These are phyloP conservation scores for Caerostris darwini DNA, from an alignment of 1,140 invertebrate genomes.

Conservation along the genomic window DNA sequence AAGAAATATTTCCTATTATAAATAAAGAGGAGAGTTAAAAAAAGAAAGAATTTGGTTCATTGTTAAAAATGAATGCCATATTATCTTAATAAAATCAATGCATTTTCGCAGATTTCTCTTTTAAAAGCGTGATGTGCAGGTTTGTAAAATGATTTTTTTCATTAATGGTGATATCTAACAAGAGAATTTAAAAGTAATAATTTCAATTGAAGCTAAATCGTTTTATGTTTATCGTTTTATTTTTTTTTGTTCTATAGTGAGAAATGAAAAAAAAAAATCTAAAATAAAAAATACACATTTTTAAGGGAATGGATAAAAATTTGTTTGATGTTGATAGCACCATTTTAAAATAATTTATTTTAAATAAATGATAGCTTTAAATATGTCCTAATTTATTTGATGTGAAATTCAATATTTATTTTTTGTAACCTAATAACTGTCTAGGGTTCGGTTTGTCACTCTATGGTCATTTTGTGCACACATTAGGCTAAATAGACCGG, in stretches of 20 bases:
- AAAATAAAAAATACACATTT: neutral
- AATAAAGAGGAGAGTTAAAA: neutral
- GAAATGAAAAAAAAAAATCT: neutral
- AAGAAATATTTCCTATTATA: neutral
- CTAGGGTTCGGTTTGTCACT: too few relatives aligned
- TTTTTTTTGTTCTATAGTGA: neutral
- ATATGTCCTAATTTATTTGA: too few relatives aligned
- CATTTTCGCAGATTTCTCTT: neutral
- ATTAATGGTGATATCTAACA: neutral
- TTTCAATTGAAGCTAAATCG: neutral
- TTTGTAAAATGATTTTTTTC: neutral
- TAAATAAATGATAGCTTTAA: too few relatives aligned
- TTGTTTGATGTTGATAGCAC: too few relatives aligned
- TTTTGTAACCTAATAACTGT: too few relatives aligned
- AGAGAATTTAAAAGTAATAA: neutral
- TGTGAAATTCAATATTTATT: too few relatives aligned
- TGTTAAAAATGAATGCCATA: neutral
- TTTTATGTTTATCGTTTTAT: neutral
- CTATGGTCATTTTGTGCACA: too few relatives aligned
- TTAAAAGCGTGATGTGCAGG: too few relatives aligned
- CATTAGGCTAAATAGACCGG: too few relatives aligned
- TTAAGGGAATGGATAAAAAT: too few relatives aligned
- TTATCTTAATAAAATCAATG: constrained; percentile 10
- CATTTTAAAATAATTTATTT: too few relatives aligned
- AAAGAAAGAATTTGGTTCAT: neutral